A percentile compares a stretch with the other conserved stretches of the same genome.
Conservation (phyloP, 2,888 invertebrate species). For the Polymixis flavicincta region DNA sequence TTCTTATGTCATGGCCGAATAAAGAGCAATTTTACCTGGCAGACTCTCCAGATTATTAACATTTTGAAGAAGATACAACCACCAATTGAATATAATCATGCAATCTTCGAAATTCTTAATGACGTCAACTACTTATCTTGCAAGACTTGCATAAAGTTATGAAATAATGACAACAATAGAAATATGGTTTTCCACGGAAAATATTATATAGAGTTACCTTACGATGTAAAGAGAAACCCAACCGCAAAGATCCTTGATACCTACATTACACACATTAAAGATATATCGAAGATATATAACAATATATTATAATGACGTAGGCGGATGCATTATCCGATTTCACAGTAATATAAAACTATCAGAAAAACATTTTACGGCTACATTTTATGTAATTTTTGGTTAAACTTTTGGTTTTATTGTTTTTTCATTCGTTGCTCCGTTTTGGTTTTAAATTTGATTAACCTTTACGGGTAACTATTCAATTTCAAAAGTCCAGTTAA, state of each 20-base stretch:
- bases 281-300: constrained; percentile 15
- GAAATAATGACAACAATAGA: constrained; percentile 11
- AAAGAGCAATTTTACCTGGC: not conserved
- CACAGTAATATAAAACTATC: constrained; percentile 36
- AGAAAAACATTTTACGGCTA: constrained; percentile 29
- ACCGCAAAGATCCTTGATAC: constrained; percentile 54
- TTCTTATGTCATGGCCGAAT: not conserved
- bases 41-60: not conserved
- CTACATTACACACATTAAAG: not conserved
- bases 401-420: constrained; percentile 9
- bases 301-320: constrained; percentile 29
- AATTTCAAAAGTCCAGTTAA: constrained; percentile 11
- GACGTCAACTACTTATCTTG: constrained; percentile 4
- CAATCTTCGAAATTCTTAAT: constrained; percentile 5
- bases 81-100: not conserved
- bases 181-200: constrained; percentile 21
- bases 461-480: constrained; percentile 13
- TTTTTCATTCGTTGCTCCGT: constrained; percentile 6
- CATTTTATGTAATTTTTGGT: constrained; percentile 31
- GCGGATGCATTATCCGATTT: constrained; percentile 54
- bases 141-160: constrained; percentile 15
- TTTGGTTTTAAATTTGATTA: constrained; percentile 16
- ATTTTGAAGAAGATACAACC: not conserved
- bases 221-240: constrained; percentile 37
- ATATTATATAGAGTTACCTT: constrained; percentile 18